These are phyloP conservation scores for Orthosia gothica DNA, from an alignment of 2,888 invertebrate species.

Conservation along the genomic window DNA sequence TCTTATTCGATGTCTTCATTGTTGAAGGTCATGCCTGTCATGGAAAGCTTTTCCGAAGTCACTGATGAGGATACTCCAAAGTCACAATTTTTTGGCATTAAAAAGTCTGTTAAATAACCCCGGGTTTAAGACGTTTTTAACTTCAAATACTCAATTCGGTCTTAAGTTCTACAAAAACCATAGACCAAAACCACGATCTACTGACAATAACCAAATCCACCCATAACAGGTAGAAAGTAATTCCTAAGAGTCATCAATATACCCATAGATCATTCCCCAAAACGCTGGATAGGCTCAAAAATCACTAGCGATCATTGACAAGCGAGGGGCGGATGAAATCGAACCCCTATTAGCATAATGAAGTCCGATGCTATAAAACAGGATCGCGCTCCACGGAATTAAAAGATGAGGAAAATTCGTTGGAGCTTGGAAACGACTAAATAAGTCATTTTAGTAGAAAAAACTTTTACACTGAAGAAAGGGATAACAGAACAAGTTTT, in stretches of 20 bases:
- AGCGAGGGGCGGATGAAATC: slow-evolving; percentile 77
- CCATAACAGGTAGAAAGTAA: not conserved
- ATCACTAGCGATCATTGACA: slow-evolving; percentile 72
- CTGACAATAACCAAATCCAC: not conserved
- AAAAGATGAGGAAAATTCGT: slow-evolving; percentile 54
- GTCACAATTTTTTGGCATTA: too few species aligned
- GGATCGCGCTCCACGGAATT: slow-evolving; percentile 70
- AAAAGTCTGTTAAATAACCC: too few species aligned
- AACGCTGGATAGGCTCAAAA: slow-evolving; percentile 66
- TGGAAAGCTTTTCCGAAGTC: too few species aligned
- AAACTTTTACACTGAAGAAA: too few species aligned
- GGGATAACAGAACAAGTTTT: too few species aligned
- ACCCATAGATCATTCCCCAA: slow-evolving; percentile 15
- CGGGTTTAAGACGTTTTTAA: too few species aligned
- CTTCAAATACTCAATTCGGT: too few species aligned
- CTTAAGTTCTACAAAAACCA: not conserved
- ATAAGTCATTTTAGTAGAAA: not conserved
- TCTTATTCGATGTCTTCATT: too few species aligned
- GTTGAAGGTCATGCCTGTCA: too few species aligned
- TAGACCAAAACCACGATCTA: not conserved
- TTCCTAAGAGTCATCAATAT: slow-evolving; percentile 1
- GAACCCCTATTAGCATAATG: slow-evolving; percentile 87
- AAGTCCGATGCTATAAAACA: slow-evolving; percentile 85
- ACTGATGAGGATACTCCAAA: too few species aligned
- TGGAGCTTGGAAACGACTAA: not conserved